Base-by-base conservation (phyloP, 2,888 invertebrate genomes). In the Drosophila acutilabella region DNA sequence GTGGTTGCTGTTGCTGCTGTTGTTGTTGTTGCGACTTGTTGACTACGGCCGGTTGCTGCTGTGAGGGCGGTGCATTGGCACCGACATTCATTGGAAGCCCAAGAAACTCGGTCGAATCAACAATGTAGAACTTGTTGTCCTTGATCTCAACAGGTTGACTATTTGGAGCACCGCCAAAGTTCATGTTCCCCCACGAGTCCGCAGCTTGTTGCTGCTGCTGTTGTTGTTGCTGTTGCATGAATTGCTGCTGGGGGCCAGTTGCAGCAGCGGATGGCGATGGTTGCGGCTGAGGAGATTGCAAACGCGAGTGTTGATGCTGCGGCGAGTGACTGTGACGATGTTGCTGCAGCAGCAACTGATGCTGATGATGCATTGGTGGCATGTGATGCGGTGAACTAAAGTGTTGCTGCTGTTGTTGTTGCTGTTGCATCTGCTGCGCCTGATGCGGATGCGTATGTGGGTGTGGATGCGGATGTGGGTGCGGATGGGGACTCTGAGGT, bases 51-150 rank as follows among this genome's bases (percentile, higher is more conserved):
- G 72, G 33, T 52, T 76, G 75, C 30, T 78, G 75, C 40, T 76
- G 72, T 11, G 65, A 40, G 7, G 87, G 69, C 65, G 83, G 71
- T 26, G 71, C 45, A 7, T 75, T 76, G 61, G 75, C 80, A 60
- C 85, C 78, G 30, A 91, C 92, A 73, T 90, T 90, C 88, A 92
- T 88, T 86, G 92, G 92, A 89, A 92, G 91, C 80, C 92, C 91
- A 66, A 92, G 89, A 80, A 92, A 92, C 73, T 92, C 92, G 60
- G 90, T 83, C 52, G 92, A 90, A 77, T 92, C 92, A 20, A 92
- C 91, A 64, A 92, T 91, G 57, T 91, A 92, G 61, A 91, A 92
- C 76, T 92, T 92, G 62, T 91, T 91, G 65, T 91, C 90, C 76
- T 92, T 91, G 7, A 84, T 72, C 64, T 90, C 91, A 16, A 88